Conservation (phyloP, 2,888 invertebrate species). For the Microctonus hyperodae region DNA sequence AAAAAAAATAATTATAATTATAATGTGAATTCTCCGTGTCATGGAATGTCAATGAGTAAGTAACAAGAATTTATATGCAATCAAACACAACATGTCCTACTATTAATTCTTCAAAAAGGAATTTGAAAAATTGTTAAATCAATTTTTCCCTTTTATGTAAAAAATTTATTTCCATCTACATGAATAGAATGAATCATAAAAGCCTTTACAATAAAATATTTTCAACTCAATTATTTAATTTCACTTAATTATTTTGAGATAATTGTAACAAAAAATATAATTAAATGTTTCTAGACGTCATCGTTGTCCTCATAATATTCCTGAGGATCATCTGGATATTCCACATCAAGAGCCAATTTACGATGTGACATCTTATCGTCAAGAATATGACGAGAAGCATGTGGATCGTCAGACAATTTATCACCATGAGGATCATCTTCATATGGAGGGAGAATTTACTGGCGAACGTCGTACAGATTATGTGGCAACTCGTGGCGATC, state of each 20-base stretch:
- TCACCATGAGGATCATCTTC: conserved; percentile 75
- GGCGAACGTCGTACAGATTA: conserved; percentile 66
- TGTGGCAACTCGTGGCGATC: conserved; percentile 63
- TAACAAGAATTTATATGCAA: not conserved
- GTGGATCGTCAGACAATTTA: conserved; percentile 69
- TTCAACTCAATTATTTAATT: not conserved
- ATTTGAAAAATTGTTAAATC: not conserved
- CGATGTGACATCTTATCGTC: conserved; percentile 68
- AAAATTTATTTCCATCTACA: not conserved
- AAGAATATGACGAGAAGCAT: conserved; percentile 73
- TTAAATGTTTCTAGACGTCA: conserved; percentile 73
- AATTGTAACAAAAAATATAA: not conserved
- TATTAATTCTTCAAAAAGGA: not conserved
- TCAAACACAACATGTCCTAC: not conserved
- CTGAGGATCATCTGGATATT: conserved; percentile 56
- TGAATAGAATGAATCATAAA: not conserved
- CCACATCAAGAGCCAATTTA: conserved; percentile 51
- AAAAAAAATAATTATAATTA: not conserved
- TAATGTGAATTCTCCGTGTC: not conserved
- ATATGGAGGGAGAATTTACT: conserved; percentile 72
- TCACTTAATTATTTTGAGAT: not conserved
- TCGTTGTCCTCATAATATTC: conserved; percentile 77
- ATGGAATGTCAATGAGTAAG: not conserved
- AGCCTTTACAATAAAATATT: not conserved
- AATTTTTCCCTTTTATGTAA: not conserved